These are phyloP conservation scores for Phaenicophaeus curvirostris DNA, from an alignment of 2,797 vertebrate genomes.

Conservation along the genomic window DNA sequence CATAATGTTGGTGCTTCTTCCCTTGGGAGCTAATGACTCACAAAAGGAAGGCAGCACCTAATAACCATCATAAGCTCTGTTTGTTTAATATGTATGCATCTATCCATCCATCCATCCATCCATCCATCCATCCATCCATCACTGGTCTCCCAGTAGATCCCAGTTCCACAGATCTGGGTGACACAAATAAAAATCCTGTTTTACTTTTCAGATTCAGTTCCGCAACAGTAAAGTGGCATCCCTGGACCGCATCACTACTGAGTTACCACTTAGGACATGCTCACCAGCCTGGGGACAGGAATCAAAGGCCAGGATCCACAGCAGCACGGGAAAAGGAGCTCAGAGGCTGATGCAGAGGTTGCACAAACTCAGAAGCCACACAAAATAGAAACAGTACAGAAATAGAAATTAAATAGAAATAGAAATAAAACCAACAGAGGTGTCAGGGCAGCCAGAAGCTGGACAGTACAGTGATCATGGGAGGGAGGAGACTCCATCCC, in stretches of 20 bases:
- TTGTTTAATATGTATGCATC: too few relatives aligned
- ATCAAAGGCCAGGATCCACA: not conserved
- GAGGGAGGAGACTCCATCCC: not conserved
- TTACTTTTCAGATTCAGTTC: not conserved
- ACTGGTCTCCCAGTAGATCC: not conserved
- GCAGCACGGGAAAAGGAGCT: too few relatives aligned
- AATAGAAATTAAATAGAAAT: not conserved
- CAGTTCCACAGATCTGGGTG: not conserved
- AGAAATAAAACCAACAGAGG: not conserved
- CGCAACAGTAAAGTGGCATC: not conserved
- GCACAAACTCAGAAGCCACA: not conserved
- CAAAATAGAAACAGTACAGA: not conserved
- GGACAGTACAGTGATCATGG: rapidly evolving
- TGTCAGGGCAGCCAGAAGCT: not conserved
- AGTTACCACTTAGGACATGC: not conserved
- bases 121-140: not conserved
- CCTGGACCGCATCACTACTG: not conserved
- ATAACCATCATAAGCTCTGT: not conserved
- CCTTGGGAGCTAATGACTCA: not conserved
- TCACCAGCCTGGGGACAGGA: not conserved
- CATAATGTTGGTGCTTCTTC: not conserved
- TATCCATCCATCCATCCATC: rapidly evolving
- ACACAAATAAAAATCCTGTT: not conserved
- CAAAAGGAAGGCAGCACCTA: not conserved
- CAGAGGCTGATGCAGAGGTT: not conserved